A percentile compares a stretch with the other conserved stretches of the same genome.
phyloP scores from a whole-genome alignment of 2,888 invertebrate species.

The Theodoxus fluviatilis region DNA sequence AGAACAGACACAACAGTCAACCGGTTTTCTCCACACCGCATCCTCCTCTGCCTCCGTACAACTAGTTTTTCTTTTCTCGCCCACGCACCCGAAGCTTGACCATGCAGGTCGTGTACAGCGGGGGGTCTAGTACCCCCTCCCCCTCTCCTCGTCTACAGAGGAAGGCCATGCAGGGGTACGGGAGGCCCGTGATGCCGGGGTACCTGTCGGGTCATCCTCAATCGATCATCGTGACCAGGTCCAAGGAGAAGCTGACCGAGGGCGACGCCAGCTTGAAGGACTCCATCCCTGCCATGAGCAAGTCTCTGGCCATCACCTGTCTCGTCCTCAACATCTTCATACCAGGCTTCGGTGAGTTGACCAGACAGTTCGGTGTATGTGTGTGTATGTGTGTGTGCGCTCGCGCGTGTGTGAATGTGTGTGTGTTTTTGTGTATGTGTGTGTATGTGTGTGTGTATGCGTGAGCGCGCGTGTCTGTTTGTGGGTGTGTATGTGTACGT shows the following conservation, averaged over 20 bases:
- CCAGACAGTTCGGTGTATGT: neutral
- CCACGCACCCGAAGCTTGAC: too few species aligned
- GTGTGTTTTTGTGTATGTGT: neutral
- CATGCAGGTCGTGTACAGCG: conserved; percentile 56
- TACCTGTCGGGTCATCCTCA: conserved; percentile 37
- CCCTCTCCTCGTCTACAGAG: conserved; percentile 50
- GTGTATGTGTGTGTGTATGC: neutral
- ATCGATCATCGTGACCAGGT: conserved; percentile 31
- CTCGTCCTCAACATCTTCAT: conserved; percentile 52
- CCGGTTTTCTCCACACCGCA: too few species aligned
- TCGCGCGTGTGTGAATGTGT: neutral
- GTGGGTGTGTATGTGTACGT: conserved; percentile 6
- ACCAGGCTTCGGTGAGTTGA: conserved; percentile 56
- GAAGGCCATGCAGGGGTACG: conserved; percentile 47
- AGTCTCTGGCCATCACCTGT: conserved; percentile 51
- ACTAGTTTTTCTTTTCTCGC: too few species aligned
- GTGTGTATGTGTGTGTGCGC: neutral
- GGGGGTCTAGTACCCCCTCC: conserved; percentile 48
- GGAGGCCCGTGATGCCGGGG: conserved; percentile 48
- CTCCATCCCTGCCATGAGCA: conserved; percentile 58
- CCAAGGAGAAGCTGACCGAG: conserved; percentile 35
- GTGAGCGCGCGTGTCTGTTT: conserved; percentile 6
- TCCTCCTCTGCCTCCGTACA: too few species aligned
- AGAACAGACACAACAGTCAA: too few species aligned
- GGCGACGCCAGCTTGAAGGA: conserved; percentile 48